These are phyloP conservation scores for Acanthopleura granulata DNA, from an alignment of 2,888 invertebrate genomes.

Conservation along the genomic window DNA sequence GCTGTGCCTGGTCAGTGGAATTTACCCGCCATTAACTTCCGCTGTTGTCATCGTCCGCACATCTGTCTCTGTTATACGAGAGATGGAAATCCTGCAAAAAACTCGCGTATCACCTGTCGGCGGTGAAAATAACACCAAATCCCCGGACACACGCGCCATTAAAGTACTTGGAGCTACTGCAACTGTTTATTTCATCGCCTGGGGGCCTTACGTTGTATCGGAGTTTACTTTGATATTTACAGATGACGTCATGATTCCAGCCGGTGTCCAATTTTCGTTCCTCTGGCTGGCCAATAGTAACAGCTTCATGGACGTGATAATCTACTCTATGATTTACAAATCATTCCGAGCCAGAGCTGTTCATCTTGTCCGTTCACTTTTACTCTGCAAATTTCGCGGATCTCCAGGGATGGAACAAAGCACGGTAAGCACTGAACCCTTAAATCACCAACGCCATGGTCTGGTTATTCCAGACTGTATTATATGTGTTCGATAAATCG, in stretches of 20 bases:
- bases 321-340: conserved; percentile 36
- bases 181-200: conserved; percentile 36
- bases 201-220: conserved; percentile 42
- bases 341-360: conserved; percentile 26
- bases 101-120: background rate
- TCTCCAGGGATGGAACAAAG: too few species aligned
- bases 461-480: too few species aligned
- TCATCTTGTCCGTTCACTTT: too few species aligned
- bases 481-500: too few species aligned
- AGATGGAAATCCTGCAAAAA: background rate
- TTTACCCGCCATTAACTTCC: conserved; percentile 38
- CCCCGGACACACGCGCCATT: conserved; percentile 29
- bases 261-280: conserved; percentile 29
- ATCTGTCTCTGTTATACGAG: conserved; percentile 29
- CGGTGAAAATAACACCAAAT: too few species aligned
- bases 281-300: conserved; percentile 43
- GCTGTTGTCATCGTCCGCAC: conserved; percentile 34
- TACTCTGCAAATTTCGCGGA: too few species aligned
- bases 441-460: too few species aligned
- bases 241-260: conserved; percentile 23
- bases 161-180: conserved; percentile 37
- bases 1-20: conserved; percentile 34
- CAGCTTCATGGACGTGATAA: conserved; percentile 43
- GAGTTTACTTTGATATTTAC: conserved; percentile 31
- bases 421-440: too few species aligned